Base-by-base conservation (phyloP, 2,888 invertebrate species). In the Julus scanicus region DNA sequence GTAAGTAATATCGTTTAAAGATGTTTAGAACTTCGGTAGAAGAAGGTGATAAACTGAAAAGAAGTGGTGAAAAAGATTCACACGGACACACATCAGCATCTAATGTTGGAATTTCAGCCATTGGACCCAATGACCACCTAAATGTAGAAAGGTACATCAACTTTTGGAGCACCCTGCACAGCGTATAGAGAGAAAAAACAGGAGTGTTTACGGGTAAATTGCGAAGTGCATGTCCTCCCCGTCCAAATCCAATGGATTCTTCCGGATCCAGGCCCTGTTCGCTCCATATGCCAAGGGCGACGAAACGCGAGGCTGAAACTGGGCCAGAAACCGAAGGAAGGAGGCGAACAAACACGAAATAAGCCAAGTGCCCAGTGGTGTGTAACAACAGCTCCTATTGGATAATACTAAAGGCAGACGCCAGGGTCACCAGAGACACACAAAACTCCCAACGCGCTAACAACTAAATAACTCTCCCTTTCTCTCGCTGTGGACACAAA, bases 321-420 rank as follows among this genome's bases (percentile, higher is more conserved):
- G 71, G 71, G 71, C 71, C 71, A 71, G 71, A 71, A 71, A 71
- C 20, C 71, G 29, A 71, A 71, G 63, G 63, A 63, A 63, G 63
- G 63, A 63, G 63, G 63, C 63, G 20, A 63, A 20, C 71, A 71
- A 71, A 71, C 71, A 71, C 71, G 71, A 71, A 71, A 71, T 71
- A 71, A 71, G 71, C 71, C 71, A 71, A 71, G 71, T 71, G 71
- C 71, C 71, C 71, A 71, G 71, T 71, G 71, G 71, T 71, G 71
- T 71, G 71, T 71, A 71, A 71, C 71, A 71, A 71, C 71, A 71
- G 71, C 71, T 71, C 71, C 71, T 71, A 71, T 71, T 71, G 71
- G 71, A 71, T 71, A 71, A 71, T 71, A n/a, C 71, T 71, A n/a
- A 71, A 71, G 71, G 71, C 71, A 71, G 71, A 71, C 71, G 71